These are phyloP conservation scores for Chaetodon auriga DNA, from an alignment of 2,113 vertebrate species.

Conservation along the genomic window DNA sequence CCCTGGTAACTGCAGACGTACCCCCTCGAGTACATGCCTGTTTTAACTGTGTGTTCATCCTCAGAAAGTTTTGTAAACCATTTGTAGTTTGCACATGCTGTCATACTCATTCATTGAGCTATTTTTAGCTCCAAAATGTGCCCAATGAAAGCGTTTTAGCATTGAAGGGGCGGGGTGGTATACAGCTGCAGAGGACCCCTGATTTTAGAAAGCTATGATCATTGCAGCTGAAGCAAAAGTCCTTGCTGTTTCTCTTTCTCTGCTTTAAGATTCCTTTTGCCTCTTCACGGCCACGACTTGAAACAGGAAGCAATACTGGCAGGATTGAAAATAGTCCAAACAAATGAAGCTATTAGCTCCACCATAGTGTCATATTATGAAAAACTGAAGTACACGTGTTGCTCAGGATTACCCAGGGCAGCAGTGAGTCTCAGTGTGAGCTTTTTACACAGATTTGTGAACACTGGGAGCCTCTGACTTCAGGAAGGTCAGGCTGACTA, in stretches of 20 bases:
- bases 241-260: background rate
- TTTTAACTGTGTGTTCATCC: too few species aligned
- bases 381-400: background rate
- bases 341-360: background rate
- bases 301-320: background rate
- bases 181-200: background rate
- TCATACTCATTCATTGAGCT: background rate
- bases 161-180: background rate
- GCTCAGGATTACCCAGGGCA: background rate
- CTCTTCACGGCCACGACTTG: background rate
- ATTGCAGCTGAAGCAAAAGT: background rate
- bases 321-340: background rate
- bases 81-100: background rate
- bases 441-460: background rate
- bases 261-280: background rate
- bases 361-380: background rate
- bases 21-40: background rate
- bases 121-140: background rate
- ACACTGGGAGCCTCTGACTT: slow-evolving; percentile 4
- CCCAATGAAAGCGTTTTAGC: background rate
- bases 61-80: too few species aligned
- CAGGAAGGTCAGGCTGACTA: background rate
- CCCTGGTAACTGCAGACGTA: background rate
- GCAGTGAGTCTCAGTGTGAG: background rate
- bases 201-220: background rate